Base-by-base conservation (phyloP, 2,113 vertebrate species). In the Ptychochromis oligacanthus region DNA sequence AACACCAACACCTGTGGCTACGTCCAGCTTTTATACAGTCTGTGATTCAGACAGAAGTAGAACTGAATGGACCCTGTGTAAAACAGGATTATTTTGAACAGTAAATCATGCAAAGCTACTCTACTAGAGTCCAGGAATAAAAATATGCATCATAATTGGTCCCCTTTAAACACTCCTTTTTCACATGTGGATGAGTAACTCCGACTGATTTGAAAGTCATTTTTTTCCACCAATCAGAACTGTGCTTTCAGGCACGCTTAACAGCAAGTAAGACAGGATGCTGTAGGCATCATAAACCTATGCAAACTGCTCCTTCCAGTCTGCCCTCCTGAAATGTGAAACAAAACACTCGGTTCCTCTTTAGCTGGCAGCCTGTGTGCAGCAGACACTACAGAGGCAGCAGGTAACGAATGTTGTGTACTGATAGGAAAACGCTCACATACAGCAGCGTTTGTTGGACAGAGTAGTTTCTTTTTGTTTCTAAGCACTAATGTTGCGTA, bases 281-380 rank as follows among this genome's bases (percentile, higher is more conserved):
- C 65, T 67, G 59, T 52, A 36, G 74, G 54, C 83, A 38, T 83
- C n/a, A 11, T 40, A 55, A 83, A 91, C 80, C 94, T 95, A 94
- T 94, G 94, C 91, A 95, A 94, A 90, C 76, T 76, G 49, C 79
- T 65, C 74, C 75, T 64, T 28, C 83, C 81, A 46, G 40, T 87
- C 64, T 52, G 81, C 58, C 82, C 75, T 88, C 79, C 40, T 75
- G 72, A 89, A 92, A 92, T 92, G 88, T 92, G 89, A 94, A 93
- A 67, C 80, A 40, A 20, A 54, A 56, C 72, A 64, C 79, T 75
- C 61, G 4, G 36, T 60, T 84, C 75, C 72, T 75, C 52, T 86
- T 78, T 52, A 62, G 49, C 77, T 75, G 2, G 40, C 20, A 40
- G 75, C 62, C 61, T 34, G 56, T 75, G 76, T 60, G 76, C 58